A percentile compares a stretch with the other conserved stretches of the same genome.
Conservation (phyloP, 2,113 vertebrate species). For the Platysteira castanea region DNA sequence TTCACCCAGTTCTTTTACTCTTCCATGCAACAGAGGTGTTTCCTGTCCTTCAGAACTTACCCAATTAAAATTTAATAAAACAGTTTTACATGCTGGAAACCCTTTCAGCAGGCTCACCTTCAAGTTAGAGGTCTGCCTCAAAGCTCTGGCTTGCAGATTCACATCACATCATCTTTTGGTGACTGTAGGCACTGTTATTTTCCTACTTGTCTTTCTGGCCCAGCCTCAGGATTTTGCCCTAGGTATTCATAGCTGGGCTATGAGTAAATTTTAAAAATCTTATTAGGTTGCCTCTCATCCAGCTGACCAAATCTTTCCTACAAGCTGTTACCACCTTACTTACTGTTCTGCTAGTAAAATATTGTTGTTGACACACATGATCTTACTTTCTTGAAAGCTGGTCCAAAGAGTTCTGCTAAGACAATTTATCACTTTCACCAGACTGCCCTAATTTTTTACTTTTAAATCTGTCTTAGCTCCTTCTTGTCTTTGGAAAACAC, state of each 20-base stretch:
- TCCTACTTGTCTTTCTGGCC: neutral
- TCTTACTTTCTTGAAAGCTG: neutral
- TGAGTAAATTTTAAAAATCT: neutral
- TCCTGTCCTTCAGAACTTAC: neutral
- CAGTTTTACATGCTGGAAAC: neutral
- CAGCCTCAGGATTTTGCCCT: neutral
- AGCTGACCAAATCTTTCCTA: neutral
- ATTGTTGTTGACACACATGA: neutral
- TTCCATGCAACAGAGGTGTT: neutral
- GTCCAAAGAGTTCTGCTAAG: neutral
- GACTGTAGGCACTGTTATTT: neutral
- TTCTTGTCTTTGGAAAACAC: neutral
- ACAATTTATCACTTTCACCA: neutral
- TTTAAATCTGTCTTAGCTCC: neutral
- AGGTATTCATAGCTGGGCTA: neutral
- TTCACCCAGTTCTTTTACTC: neutral
- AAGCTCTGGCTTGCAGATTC: neutral
- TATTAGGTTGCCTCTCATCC: neutral
- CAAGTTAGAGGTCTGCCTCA: neutral
- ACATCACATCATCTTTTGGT: neutral
- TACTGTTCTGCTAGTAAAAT: neutral
- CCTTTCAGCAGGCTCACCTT: neutral
- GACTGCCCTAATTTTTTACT: neutral
- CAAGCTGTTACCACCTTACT: neutral
- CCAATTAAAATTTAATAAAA: neutral